Percentiles rank a stretch among this genome's conserved stretches.
Conservation (phyloP, 2,888 invertebrate species). For the Megastigmus dorsalis region DNA sequence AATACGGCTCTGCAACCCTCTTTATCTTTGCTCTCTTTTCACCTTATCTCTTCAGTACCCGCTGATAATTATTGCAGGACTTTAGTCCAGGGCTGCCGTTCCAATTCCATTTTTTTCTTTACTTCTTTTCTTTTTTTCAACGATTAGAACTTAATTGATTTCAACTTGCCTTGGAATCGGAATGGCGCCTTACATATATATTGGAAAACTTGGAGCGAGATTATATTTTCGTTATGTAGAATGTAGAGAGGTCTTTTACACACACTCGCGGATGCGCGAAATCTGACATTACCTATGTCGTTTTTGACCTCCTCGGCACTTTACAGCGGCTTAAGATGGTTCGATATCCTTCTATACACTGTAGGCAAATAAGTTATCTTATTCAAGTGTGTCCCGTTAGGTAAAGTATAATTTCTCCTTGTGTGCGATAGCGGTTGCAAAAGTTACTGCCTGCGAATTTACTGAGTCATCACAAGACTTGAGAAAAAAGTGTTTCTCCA, state of each 20-base stretch:
- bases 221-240: not conserved
- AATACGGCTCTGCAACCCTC: not conserved
- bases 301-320: not conserved
- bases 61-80: slow-evolving; percentile 1
- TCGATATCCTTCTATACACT: not conserved
- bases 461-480: too few species aligned
- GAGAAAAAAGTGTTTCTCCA: too few species aligned
- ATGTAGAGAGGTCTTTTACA: not conserved
- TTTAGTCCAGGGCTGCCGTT: not conserved
- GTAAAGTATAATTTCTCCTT: not conserved
- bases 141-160: slow-evolving; percentile 10
- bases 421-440: too few species aligned
- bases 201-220: not conserved
- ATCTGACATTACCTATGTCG: not conserved
- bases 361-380: not conserved
- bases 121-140: too few species aligned
- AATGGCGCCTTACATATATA: too few species aligned
- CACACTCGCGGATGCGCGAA: not conserved
- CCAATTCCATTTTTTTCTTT: too few species aligned
- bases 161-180: not conserved
- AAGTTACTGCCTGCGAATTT: too few species aligned
- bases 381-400: not conserved
- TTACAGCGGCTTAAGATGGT: not conserved
- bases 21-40: not conserved
- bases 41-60: not conserved